Evolutionary conservation across 1,140 invertebrate species (phyloP).

Genomic region (Chironomus striatipennis): DNA sequence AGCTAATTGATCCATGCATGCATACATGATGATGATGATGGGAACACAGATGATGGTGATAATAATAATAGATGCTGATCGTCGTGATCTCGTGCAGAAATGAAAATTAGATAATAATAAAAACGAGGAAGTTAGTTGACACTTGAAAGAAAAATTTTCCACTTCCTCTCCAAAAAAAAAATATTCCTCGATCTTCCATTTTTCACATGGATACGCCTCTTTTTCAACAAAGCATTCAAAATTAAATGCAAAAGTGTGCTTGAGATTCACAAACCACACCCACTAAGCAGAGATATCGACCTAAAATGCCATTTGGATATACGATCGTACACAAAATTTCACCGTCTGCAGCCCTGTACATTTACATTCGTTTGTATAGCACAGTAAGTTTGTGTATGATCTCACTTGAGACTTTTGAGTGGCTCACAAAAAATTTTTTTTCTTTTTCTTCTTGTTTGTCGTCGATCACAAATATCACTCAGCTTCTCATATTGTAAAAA

Average conservation of each 20-base stretch:
- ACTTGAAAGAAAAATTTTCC: not conserved
- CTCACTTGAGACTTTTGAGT: not conserved
- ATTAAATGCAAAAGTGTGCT: not conserved
- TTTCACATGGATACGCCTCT: not conserved
- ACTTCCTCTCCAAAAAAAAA: not conserved
- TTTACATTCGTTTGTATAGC: not conserved
- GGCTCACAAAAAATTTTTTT: not conserved
- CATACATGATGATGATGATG: not conserved
- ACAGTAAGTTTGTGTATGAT: not conserved
- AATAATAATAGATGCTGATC: too few relatives aligned
- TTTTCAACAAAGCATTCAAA: not conserved
- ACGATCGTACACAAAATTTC: not conserved
- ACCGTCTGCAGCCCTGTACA: not conserved
- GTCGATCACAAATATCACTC: not conserved
- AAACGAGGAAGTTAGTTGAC: not conserved
- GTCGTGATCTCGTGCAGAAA: not conserved
- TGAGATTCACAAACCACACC: not conserved
- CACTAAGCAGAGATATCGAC: not conserved
- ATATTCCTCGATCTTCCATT: not conserved
- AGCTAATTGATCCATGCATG: conserved; percentile 1
- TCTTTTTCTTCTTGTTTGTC: conserved; percentile 1
- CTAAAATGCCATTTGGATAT: not conserved
- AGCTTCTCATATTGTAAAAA: not conserved
- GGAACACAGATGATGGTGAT: too few relatives aligned
- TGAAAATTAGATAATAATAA: too few relatives aligned